Percentiles rank a stretch among this genome's conserved stretches.
phyloP scores from a whole-genome alignment of 2,888 invertebrate species.

The Conistra vaccinii region DNA sequence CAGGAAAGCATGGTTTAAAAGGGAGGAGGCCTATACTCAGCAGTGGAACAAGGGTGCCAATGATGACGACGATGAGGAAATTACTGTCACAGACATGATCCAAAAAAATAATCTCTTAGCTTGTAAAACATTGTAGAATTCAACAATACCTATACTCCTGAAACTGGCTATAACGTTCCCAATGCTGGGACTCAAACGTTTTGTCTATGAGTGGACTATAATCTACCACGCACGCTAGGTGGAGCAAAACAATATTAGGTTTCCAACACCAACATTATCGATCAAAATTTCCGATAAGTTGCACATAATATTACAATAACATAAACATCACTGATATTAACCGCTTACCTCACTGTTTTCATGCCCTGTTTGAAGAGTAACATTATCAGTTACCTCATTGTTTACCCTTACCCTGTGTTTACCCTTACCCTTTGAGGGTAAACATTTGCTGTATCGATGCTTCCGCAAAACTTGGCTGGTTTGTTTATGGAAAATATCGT shows the following conservation, averaged over 20 bases:
- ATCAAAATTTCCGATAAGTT: background rate
- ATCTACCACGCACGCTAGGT: background rate
- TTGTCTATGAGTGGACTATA: background rate
- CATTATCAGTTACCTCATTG: slow-evolving; percentile 29
- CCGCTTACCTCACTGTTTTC: slow-evolving; percentile 2
- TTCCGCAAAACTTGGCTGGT: background rate
- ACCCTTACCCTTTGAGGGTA: slow-evolving; percentile 7
- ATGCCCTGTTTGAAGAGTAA: slow-evolving; percentile 28
- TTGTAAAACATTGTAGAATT: too few relatives aligned
- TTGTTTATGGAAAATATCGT: slow-evolving; percentile 19
- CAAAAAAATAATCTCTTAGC: too few relatives aligned
- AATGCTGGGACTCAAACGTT: background rate
- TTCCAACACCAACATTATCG: background rate
- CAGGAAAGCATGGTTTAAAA: background rate
- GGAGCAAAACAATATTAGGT: background rate
- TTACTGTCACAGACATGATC: too few relatives aligned
- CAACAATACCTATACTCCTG: too few relatives aligned
- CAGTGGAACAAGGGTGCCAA: background rate
- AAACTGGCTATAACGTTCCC: background rate
- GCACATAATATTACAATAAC: background rate
- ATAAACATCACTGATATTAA: slow-evolving; percentile 11
- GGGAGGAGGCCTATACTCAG: background rate
- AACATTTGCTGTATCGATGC: slow-evolving; percentile 16
- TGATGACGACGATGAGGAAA: background rate
- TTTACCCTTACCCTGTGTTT: slow-evolving; percentile 10